These are phyloP conservation scores for Hermetia illucens DNA, from an alignment of 1,140 invertebrate genomes.

Conservation along the genomic window DNA sequence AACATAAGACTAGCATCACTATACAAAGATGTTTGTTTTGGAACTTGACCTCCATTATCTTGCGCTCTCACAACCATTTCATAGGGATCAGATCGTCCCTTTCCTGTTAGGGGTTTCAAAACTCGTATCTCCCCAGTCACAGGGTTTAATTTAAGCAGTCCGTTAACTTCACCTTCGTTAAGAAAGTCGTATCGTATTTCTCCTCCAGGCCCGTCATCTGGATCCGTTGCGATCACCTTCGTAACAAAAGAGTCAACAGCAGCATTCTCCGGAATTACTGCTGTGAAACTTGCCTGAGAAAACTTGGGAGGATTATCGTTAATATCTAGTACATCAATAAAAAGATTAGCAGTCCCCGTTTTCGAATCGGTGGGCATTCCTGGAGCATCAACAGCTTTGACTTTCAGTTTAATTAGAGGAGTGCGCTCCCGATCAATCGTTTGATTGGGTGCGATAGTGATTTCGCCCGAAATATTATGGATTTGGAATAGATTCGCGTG, in stretches of 20 bases:
- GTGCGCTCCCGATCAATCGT: conserved; percentile 61
- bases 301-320: conserved; percentile 59
- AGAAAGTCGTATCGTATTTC: conserved; percentile 52
- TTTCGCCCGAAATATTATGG: conserved; percentile 47
- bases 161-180: conserved; percentile 54
- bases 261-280: conserved; percentile 52
- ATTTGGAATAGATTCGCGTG: conserved; percentile 56
- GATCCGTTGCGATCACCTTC: conserved; percentile 67
- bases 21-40: conserved; percentile 32
- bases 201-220: conserved; percentile 54
- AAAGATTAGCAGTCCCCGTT: conserved; percentile 43
- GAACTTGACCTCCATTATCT: conserved; percentile 48
- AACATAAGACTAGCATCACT: conserved; percentile 48
- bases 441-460: conserved; percentile 50
- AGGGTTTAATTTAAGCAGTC: conserved; percentile 49
- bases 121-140: conserved; percentile 54
- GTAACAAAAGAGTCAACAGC: conserved; percentile 45
- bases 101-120: conserved; percentile 48
- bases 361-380: conserved; percentile 46
- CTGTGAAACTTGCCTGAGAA: conserved; percentile 33
- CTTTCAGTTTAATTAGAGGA: conserved; percentile 47
- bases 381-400: conserved; percentile 60
- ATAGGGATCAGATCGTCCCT: conserved; percentile 63
- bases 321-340: conserved; percentile 61
- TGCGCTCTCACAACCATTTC: conserved; percentile 49